A percentile compares a stretch with the other conserved stretches of the same genome.
phyloP scores from a whole-genome alignment of 1,140 invertebrate species.

The Odontomachus brunneus region DNA sequence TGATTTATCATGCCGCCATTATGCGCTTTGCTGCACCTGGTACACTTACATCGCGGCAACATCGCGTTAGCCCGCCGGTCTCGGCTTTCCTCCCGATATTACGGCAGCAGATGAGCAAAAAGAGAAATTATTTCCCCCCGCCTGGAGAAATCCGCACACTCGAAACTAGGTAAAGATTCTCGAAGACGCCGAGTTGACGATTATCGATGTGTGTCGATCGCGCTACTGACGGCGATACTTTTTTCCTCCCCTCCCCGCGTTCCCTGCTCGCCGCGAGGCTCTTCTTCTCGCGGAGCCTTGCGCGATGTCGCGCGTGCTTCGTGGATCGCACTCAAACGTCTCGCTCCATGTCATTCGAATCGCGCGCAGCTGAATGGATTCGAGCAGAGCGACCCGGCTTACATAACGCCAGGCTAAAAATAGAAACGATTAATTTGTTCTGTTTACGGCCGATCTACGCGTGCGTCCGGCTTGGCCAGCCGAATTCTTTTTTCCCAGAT shows the following conservation, averaged over 20 bases:
- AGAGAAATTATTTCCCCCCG: conserved; percentile 23
- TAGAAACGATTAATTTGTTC: no score
- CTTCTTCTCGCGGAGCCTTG: no score
- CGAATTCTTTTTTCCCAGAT: no score
- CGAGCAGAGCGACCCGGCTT: no score
- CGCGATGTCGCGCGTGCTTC: no score
- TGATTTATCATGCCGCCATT: conserved; percentile 46
- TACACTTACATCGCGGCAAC: conserved; percentile 10
- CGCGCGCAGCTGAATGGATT: no score
- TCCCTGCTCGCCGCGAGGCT: background rate
- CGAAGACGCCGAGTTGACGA: background rate
- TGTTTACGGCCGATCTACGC: no score
- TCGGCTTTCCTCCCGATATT: conserved; percentile 38
- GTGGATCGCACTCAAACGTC: no score
- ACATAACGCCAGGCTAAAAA: no score
- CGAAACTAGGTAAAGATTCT: background rate
- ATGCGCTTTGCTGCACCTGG: conserved; percentile 34
- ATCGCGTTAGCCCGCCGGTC: background rate
- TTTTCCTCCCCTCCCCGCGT: no score
- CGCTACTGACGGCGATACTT: background rate
- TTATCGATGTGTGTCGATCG: conserved; percentile 5
- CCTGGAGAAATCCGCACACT: conserved; percentile 17
- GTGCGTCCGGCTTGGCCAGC: no score
- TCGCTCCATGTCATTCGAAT: no score
- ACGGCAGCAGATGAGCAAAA: background rate